These are phyloP conservation scores for Silurus glanis DNA, from an alignment of 2,113 vertebrate species.

Conservation along the genomic window DNA sequence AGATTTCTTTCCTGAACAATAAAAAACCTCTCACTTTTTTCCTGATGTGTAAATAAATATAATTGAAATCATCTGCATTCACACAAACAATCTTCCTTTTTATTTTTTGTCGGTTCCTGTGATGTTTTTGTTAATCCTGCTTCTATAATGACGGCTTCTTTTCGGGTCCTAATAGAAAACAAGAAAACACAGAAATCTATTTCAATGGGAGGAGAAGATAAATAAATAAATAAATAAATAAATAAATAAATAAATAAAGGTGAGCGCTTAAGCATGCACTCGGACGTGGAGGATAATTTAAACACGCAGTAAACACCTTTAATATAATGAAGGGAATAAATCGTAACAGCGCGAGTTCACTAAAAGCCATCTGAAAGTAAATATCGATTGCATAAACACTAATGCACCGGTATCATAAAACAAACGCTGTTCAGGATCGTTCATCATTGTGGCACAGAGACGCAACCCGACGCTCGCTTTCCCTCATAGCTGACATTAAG, in stretches of 20 bases:
- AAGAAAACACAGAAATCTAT: neutral
- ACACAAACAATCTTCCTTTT: neutral
- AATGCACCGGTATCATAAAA: neutral
- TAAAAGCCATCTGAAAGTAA: neutral
- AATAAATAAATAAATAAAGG: neutral
- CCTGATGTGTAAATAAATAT: slow-evolving; percentile 14
- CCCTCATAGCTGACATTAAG: slow-evolving; percentile 36
- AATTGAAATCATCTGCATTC: neutral
- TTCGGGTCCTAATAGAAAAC: neutral
- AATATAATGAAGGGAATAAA: neutral
- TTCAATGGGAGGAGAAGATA: neutral
- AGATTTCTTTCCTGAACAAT: slow-evolving; percentile 44
- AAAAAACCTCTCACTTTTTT: neutral
- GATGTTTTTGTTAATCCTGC: neutral
- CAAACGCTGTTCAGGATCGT: neutral
- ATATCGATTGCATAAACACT: neutral
- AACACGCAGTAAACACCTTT: neutral
- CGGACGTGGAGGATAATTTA: neutral
- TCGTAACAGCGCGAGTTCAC: neutral
- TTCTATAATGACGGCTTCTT: neutral
- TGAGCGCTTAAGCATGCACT: neutral
- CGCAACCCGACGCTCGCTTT: neutral
- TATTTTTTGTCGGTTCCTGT: neutral
- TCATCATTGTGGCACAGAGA: slow-evolving; percentile 3
- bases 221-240: no score